A percentile compares a stretch with the other conserved stretches of the same genome.
Evolutionary conservation across 2,888 invertebrate species (phyloP).

Genomic region (Eupeodes latifasciatus): DNA sequence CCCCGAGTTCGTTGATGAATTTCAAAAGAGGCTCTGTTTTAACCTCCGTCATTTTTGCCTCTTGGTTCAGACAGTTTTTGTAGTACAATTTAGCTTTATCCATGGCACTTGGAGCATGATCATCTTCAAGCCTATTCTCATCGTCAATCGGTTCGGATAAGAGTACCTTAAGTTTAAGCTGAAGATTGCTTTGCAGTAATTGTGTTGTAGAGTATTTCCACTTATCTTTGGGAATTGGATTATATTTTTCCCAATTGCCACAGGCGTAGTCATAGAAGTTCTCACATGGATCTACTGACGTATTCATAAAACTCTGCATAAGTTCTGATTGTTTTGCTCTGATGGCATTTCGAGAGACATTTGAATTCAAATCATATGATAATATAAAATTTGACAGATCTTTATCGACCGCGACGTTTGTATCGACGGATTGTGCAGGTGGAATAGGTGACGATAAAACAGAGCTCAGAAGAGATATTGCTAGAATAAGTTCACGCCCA

Average conservation of each 20-base stretch:
- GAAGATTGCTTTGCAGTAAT: constrained; percentile 39
- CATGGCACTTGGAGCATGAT: constrained; percentile 24
- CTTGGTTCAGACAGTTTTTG: constrained; percentile 52
- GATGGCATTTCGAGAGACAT: constrained; percentile 4
- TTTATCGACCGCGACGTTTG: not conserved
- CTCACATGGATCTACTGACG: constrained; percentile 67
- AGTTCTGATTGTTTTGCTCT: constrained; percentile 46
- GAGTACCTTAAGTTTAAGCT: constrained; percentile 27
- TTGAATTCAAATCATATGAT: constrained; percentile 16
- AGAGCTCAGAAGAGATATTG: not conserved
- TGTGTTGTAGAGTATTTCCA: constrained; percentile 43
- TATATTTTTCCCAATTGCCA: constrained; percentile 68
- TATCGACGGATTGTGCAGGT: not conserved
- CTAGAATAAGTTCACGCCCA: constrained; percentile 3
- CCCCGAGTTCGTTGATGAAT: constrained; percentile 62
- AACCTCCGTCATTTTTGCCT: not conserved
- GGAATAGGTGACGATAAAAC: constrained; percentile 19
- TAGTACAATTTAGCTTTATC: constrained; percentile 66
- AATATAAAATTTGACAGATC: not conserved
- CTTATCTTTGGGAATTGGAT: constrained; percentile 67
- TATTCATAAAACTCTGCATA: constrained; percentile 64
- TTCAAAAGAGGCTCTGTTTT: constrained; percentile 51
- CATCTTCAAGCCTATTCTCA: not conserved
- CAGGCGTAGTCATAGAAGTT: constrained; percentile 74
- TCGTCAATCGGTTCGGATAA: constrained; percentile 36